These are phyloP conservation scores for Silvanus unidentatus DNA, from an alignment of 2,888 invertebrate genomes.

Conservation along the genomic window DNA sequence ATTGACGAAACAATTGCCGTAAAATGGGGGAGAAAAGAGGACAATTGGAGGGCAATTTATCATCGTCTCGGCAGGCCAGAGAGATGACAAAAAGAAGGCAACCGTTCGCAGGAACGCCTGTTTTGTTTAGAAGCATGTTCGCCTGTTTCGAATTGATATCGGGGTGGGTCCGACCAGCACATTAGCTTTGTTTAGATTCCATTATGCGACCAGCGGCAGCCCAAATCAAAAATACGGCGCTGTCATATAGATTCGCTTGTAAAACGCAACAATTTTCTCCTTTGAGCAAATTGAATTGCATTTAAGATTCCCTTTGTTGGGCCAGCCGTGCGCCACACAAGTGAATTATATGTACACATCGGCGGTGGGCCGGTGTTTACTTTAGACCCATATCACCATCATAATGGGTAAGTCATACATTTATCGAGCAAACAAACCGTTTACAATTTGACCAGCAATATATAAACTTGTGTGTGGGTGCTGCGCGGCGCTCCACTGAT, in stretches of 20 bases:
- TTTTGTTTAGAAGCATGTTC: conserved; percentile 41
- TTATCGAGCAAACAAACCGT: not conserved
- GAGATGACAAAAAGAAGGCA: conserved; percentile 40
- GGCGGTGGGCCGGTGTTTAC: conserved; percentile 1
- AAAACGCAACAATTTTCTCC: no score
- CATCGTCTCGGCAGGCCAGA: conserved; percentile 42
- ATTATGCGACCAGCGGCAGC: conserved; percentile 13
- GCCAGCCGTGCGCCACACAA: not conserved
- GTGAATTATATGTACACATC: not conserved
- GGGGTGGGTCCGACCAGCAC: conserved; percentile 19
- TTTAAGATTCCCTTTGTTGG: conserved; percentile 2
- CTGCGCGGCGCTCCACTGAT: not conserved
- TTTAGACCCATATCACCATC: not conserved
- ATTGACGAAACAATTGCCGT: conserved; percentile 28
- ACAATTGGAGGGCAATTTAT: conserved; percentile 46
- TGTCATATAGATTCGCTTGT: no score
- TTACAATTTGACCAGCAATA: not conserved
- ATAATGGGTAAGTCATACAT: not conserved
- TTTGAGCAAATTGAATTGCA: not conserved
- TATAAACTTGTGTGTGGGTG: not conserved
- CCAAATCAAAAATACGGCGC: no score
- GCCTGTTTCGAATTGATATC: conserved; percentile 39
- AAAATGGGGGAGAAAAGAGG: conserved; percentile 28
- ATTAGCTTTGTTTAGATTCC: conserved; percentile 30
- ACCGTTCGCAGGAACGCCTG: conserved; percentile 34